Evolutionary conservation across 2,113 vertebrate genomes (phyloP).

Genomic region (Psophia crepitans): DNA sequence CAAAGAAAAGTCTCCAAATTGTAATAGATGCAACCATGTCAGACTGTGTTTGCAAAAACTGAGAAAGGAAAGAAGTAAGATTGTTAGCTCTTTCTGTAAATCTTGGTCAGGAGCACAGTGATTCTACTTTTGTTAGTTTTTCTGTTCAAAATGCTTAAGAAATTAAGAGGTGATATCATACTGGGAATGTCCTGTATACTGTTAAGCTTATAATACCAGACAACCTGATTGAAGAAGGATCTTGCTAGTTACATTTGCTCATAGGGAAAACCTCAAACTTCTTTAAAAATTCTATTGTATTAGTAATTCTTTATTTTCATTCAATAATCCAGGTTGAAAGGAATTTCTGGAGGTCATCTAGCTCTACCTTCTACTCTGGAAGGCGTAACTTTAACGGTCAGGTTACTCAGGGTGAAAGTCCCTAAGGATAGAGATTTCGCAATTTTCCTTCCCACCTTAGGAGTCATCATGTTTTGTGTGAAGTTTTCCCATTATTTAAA

Average conservation of each 20-base stretch:
- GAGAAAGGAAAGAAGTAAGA: background rate
- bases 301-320: background rate
- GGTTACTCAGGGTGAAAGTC: background rate
- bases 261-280: background rate
- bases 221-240: background rate
- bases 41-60: background rate
- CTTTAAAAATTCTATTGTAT: background rate
- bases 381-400: background rate
- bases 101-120: background rate
- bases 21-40: background rate
- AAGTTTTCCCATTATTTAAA: background rate
- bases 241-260: background rate
- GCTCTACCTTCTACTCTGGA: background rate
- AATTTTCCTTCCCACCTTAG: background rate
- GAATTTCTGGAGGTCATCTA: background rate
- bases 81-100: accelerated
- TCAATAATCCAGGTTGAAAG: background rate
- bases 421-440: background rate
- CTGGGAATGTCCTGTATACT: accelerated
- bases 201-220: background rate
- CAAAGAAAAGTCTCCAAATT: background rate
- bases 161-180: background rate
- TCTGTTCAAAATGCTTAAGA: background rate
- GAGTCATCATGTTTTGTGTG: background rate
- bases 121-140: background rate